Conservation (phyloP, 2,797 vertebrate species). For the Heteromormyrus szaboi region DNA sequence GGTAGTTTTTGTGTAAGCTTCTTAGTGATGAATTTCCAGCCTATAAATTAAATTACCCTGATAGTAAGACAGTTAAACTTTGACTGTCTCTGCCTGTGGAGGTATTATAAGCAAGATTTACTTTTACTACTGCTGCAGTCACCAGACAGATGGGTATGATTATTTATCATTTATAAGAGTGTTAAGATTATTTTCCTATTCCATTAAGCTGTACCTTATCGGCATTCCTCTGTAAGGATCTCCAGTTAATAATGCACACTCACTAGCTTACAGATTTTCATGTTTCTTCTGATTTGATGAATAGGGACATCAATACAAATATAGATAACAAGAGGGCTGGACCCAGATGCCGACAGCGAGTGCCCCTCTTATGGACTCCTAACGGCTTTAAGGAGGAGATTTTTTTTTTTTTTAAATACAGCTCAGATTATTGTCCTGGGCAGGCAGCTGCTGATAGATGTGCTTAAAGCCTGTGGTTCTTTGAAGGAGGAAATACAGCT, state of each 20-base stretch:
- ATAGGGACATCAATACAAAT: background rate
- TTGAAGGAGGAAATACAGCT: background rate
- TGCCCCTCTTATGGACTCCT: background rate
- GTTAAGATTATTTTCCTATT: background rate
- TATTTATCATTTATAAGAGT: background rate
- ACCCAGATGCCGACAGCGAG: background rate
- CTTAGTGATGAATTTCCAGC: background rate
- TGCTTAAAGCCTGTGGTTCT: background rate
- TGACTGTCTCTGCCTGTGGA: background rate
- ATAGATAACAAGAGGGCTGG: background rate
- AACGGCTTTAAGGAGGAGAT: background rate
- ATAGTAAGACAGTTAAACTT: background rate
- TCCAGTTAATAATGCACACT: background rate
- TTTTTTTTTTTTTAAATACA: background rate
- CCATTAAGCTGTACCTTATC: background rate
- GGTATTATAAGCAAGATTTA: background rate
- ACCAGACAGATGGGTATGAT: background rate
- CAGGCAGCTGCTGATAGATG: background rate
- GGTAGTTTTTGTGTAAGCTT: background rate
- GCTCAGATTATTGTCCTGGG: background rate
- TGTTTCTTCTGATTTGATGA: background rate
- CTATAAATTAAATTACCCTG: background rate
- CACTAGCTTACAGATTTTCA: background rate
- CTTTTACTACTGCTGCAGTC: background rate
- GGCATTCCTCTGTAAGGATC: background rate